Conservation (phyloP, 2,888 invertebrate genomes). For the Eupithecia vulgata region DNA sequence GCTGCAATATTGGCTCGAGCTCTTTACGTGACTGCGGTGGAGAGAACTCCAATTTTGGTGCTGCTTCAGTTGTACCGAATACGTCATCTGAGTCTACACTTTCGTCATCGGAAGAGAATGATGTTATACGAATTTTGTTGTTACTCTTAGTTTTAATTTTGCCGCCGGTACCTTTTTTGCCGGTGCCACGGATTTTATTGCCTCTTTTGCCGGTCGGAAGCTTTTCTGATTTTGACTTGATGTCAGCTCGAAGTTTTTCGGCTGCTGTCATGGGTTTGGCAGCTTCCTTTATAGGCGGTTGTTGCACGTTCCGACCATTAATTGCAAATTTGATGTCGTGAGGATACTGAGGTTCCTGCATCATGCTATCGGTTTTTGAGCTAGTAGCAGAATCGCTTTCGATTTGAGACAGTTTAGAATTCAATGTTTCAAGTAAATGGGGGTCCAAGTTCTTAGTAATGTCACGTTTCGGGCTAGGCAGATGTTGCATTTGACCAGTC, state of each 20-base stretch:
- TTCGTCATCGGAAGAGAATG: slow-evolving; percentile 90
- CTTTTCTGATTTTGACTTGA: slow-evolving; percentile 85
- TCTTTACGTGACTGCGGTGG: slow-evolving; percentile 90
- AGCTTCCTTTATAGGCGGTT: slow-evolving; percentile 72
- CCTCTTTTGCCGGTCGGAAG: slow-evolving; percentile 84
- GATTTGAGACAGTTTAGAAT: slow-evolving; percentile 89
- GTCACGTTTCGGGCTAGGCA: slow-evolving; percentile 88
- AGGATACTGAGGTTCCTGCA: slow-evolving; percentile 80
- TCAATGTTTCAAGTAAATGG: slow-evolving; percentile 86
- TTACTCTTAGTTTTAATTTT: slow-evolving; percentile 86
- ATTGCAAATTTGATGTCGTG: slow-evolving; percentile 83
- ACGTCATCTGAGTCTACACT: slow-evolving; percentile 91
- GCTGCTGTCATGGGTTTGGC: slow-evolving; percentile 75
- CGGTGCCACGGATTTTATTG: slow-evolving; percentile 85
- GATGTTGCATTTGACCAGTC: slow-evolving; percentile 84
- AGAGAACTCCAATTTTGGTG: slow-evolving; percentile 89
- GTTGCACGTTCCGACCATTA: slow-evolving; percentile 75
- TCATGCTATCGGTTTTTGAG: slow-evolving; percentile 88
- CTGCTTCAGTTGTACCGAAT: slow-evolving; percentile 90
- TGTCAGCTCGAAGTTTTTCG: slow-evolving; percentile 79
- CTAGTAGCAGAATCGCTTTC: slow-evolving; percentile 91
- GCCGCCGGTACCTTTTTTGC: slow-evolving; percentile 82
- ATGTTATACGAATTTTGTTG: slow-evolving; percentile 89
- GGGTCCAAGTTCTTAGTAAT: slow-evolving; percentile 88
- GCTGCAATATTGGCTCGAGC: slow-evolving; percentile 88